Base-by-base conservation (phyloP, 2,888 invertebrate genomes). In the Tanypteryx hageni region DNA sequence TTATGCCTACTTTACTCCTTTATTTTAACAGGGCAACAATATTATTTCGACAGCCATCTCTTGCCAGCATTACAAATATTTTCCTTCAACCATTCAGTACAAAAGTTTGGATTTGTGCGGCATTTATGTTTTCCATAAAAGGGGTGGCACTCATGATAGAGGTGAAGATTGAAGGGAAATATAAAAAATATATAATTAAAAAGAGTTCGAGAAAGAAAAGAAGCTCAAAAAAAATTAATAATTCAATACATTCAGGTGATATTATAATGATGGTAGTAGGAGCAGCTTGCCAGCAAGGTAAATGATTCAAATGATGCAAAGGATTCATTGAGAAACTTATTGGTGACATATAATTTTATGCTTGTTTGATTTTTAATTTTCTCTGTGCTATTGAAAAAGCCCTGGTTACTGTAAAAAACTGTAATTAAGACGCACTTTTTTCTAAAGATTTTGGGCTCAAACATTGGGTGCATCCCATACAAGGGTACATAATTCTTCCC, bases 61-160 rank as follows among this genome's bases (percentile, higher is more conserved):
- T 97, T 22, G 96, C 97, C 0, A 97, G 97, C 93, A 96, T 97
- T 81, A 96, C 96, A 93, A 97, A 97, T 94, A 96, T 97, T 84
- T 97, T 97, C 94, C 94, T 96, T 2, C 94, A 97, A 57, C 97
- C 97, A 0, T 97, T 97, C 94, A 95, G 96, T 92, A 95, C 94
- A 59, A 95, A 95, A 0, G 97, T 97, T n/a, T 97, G 97, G 97
- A 95, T 96, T 31, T 89, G 89, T 64, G 64, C 89, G 8, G 61
- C 44, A 11, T n/a, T 89, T 10, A 82, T 92, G 92, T 59, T 89
- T 18, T 11, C 64, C 31, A 68, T 89, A 4, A 64, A 16, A 7
- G 56, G 44, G 18, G 44, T 89, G 68, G 89, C 89, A 68, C 68
- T 89, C 8, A 31, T 44, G 3, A n/a, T 89, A 10, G 61, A 89